Evolutionary conservation across 2,888 invertebrate species (phyloP).

Genomic region (Adineta ricciae): DNA sequence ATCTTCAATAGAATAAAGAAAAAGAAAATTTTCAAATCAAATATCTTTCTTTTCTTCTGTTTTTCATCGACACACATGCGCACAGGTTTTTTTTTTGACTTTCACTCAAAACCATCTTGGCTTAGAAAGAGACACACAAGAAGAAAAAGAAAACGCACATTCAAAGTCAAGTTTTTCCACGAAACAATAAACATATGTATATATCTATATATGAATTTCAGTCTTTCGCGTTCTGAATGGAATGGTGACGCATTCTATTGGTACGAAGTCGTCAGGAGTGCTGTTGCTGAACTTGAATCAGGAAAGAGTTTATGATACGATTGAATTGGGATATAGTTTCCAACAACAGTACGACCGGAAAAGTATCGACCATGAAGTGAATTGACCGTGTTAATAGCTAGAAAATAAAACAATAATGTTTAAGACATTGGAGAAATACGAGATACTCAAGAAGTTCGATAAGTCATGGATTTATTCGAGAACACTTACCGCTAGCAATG

Average conservation of each 20-base stretch:
- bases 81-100: neutral
- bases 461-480: too few relatives aligned
- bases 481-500: slow-evolving; percentile 15
- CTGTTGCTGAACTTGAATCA: neutral
- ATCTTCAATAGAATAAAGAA: neutral
- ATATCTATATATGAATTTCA: neutral
- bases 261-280: neutral
- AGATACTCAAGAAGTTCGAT: too few relatives aligned
- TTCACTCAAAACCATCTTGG: neutral
- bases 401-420: neutral
- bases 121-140: neutral
- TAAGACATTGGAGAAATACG: too few relatives aligned
- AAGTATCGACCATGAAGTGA: slow-evolving; percentile 31
- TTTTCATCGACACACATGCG: neutral
- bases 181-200: neutral
- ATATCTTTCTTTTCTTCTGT: neutral
- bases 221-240: neutral
- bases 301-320: slow-evolving; percentile 28
- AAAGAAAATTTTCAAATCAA: neutral
- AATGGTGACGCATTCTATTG: neutral
- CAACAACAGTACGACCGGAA: slow-evolving; percentile 26
- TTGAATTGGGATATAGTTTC: slow-evolving; percentile 27
- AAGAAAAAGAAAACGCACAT: neutral
- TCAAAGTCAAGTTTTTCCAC: neutral
- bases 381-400: slow-evolving; percentile 26